A percentile compares a stretch with the other conserved stretches of the same genome.
Conservation (phyloP, 1,140 invertebrate species). For the Lepidurus apus region DNA sequence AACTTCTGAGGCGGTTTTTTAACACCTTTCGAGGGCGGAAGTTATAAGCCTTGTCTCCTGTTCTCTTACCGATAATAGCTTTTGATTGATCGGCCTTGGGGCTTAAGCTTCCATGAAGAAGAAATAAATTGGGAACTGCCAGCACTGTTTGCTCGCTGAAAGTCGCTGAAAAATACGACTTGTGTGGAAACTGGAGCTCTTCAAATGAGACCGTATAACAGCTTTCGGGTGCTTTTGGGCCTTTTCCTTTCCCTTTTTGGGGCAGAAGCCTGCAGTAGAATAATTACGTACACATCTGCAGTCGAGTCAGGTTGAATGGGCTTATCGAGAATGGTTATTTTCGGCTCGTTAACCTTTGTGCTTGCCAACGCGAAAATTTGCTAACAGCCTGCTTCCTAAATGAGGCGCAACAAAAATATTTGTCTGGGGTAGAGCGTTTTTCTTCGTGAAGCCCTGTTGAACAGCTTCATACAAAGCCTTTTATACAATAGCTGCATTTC, state of each 20-base stretch:
- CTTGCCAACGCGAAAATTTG: neutral
- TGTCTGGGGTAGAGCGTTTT: neutral
- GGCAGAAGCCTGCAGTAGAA: neutral
- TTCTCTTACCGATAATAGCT: neutral
- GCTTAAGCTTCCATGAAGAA: neutral
- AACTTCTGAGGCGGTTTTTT: neutral
- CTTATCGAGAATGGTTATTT: neutral
- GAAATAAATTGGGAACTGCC: neutral
- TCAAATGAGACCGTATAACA: neutral
- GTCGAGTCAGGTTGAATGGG: neutral
- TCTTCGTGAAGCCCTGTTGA: neutral
- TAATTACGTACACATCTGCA: neutral
- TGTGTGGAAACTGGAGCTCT: neutral
- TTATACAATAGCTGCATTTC: neutral
- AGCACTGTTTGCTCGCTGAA: neutral
- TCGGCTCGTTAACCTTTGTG: neutral
- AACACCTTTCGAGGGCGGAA: neutral
- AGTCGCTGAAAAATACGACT: neutral
- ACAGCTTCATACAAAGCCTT: neutral
- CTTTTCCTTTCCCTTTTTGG: neutral
- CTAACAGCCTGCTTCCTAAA: neutral
- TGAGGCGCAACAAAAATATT: neutral
- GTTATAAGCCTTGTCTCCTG: neutral
- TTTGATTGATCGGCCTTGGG: slow-evolving; percentile 1
- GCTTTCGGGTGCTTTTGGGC: neutral